A percentile compares a stretch with the other conserved stretches of the same genome.
phyloP scores from a whole-genome alignment of 1,140 invertebrate genomes.

The Scaptomyza graminum region DNA sequence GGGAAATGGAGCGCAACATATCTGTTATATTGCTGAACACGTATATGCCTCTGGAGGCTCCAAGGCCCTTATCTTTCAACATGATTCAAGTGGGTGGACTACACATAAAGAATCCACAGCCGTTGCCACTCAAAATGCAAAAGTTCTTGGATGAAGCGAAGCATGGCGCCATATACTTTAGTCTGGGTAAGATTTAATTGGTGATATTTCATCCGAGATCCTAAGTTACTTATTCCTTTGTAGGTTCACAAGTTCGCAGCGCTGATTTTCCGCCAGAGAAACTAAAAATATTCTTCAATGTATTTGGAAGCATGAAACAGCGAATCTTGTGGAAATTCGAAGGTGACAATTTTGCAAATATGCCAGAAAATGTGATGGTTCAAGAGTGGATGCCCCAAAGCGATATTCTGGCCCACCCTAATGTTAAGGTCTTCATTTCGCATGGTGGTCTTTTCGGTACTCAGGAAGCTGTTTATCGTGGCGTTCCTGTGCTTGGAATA shows the following conservation, averaged over 20 bases:
- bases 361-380: constrained; percentile 86
- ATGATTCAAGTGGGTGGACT: constrained; percentile 82
- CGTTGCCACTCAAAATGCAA: constrained; percentile 80
- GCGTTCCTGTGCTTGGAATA: constrained; percentile 87
- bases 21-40: constrained; percentile 82
- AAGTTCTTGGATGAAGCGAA: constrained; percentile 83
- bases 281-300: constrained; percentile 84
- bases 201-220: neutral
- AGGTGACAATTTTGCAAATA: constrained; percentile 83
- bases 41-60: constrained; percentile 73
- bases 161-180: constrained; percentile 86
- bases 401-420: constrained; percentile 86
- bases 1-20: constrained; percentile 84
- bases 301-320: constrained; percentile 85
- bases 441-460: constrained; percentile 87
- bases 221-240: neutral
- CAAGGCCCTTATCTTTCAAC: constrained; percentile 83
- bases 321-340: constrained; percentile 88
- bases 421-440: constrained; percentile 86
- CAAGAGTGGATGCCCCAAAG: constrained; percentile 87
- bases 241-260: constrained; percentile 63
- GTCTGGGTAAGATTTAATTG: constrained; percentile 81
- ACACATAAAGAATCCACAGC: constrained; percentile 77
- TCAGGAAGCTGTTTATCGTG: constrained; percentile 86
- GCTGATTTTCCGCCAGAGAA: constrained; percentile 84